These are phyloP conservation scores for Hirtodrosophila alboralis DNA, from an alignment of 2,888 invertebrate genomes.

Conservation along the genomic window DNA sequence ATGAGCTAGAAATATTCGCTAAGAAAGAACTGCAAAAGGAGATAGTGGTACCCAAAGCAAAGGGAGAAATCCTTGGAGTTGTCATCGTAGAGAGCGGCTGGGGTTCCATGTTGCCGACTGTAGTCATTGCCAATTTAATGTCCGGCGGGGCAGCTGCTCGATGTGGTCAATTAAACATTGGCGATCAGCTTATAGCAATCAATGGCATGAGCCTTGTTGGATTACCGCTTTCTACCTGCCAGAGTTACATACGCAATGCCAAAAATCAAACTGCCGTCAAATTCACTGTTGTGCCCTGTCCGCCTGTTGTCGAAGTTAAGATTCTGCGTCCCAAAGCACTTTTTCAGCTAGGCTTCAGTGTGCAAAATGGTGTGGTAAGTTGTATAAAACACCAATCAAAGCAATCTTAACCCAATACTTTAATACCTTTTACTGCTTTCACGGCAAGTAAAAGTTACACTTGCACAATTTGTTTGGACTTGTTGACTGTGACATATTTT, in stretches of 20 bases:
- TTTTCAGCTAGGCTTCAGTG: slow-evolving; percentile 99
- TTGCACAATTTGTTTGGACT: no score
- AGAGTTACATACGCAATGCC: slow-evolving; percentile 99
- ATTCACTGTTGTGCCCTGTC: slow-evolving; percentile 99
- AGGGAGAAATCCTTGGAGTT: slow-evolving; percentile 98
- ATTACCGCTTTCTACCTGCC: slow-evolving; percentile 98
- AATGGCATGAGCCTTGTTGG: slow-evolving; percentile 99
- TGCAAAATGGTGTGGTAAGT: slow-evolving; percentile 99
- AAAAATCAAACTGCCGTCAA: slow-evolving; percentile 99
- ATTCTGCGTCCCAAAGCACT: slow-evolving; percentile 99
- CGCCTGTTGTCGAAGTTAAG: slow-evolving; percentile 99
- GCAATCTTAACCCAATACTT: no score
- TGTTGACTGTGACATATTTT: no score
- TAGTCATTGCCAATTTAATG: slow-evolving; percentile 98
- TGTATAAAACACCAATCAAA: no score
- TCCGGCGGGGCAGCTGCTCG: slow-evolving; percentile 98
- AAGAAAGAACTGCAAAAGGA: slow-evolving; percentile 99
- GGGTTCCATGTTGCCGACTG: slow-evolving; percentile 99
- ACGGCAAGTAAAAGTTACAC: no score
- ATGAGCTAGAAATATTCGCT: slow-evolving; percentile 99
- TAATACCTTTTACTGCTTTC: no score
- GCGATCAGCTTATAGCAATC: slow-evolving; percentile 99
- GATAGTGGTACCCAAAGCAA: slow-evolving; percentile 99
- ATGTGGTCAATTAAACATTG: slow-evolving; percentile 99
- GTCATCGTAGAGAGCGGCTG: slow-evolving; percentile 99